Conservation (phyloP, 2,113 vertebrate species). For the Nanger granti region DNA sequence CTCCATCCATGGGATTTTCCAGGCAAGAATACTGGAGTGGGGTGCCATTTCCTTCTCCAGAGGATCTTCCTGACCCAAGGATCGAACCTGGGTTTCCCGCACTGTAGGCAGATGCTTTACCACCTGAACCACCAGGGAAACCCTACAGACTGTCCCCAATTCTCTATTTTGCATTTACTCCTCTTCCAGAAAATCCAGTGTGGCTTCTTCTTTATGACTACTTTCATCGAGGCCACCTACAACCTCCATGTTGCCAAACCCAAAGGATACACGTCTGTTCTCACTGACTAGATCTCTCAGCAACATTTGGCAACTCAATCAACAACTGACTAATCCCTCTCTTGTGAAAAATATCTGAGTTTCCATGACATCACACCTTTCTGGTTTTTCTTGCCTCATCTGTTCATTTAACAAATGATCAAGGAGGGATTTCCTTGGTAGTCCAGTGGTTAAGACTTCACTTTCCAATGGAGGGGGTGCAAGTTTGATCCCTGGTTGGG, state of each 20-base stretch:
- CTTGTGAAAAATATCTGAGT: background rate
- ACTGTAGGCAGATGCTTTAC: background rate
- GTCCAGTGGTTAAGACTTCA: background rate
- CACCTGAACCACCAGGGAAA: background rate
- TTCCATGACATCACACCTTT: background rate
- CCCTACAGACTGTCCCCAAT: background rate
- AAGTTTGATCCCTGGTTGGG: background rate
- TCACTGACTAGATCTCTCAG: background rate
- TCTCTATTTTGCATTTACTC: background rate
- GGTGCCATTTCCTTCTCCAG: background rate
- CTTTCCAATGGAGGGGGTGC: background rate
- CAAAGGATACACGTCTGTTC: background rate
- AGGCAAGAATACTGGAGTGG: background rate
- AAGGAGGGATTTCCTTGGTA: background rate
- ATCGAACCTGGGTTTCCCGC: accelerated
- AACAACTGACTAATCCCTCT: background rate
- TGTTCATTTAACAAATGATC: background rate
- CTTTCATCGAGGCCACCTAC: background rate
- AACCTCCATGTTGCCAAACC: background rate
- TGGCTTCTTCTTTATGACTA: background rate
- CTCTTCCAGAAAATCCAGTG: background rate
- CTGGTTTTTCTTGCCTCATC: background rate
- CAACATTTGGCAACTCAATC: background rate
- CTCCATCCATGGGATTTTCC: background rate
- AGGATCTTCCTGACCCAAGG: background rate